Conservation (phyloP, 2,888 invertebrate species). For the Xestobium rufovillosum region DNA sequence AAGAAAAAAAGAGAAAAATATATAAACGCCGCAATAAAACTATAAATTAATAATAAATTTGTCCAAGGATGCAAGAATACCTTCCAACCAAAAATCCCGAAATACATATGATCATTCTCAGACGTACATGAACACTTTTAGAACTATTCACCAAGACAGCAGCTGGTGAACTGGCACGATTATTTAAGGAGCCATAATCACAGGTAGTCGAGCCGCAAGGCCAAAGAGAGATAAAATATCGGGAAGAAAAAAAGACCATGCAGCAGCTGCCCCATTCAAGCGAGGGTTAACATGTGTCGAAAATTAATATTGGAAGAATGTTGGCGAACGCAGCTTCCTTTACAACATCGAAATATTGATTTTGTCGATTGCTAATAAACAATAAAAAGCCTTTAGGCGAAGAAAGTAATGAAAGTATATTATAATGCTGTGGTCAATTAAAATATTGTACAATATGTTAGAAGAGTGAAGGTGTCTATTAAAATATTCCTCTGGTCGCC, state of each 20-base stretch:
- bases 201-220: constrained; percentile 34
- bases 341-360: too few relatives aligned
- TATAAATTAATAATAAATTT: too few relatives aligned
- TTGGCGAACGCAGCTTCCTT: too few relatives aligned
- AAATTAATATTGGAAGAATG: constrained; percentile 12
- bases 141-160: constrained; percentile 30
- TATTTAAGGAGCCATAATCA: constrained; percentile 32
- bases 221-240: constrained; percentile 21
- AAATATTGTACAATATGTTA: too few relatives aligned
- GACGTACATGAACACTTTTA: constrained; percentile 11
- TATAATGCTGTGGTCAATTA: too few relatives aligned
- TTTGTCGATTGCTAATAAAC: too few relatives aligned
- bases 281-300: constrained; percentile 21
- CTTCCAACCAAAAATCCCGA: constrained; percentile 54
- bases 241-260: constrained; percentile 22
- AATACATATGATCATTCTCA: constrained; percentile 52
- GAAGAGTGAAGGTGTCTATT: too few relatives aligned
- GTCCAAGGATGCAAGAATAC: too few relatives aligned
- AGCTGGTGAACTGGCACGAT: constrained; percentile 38
- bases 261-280: constrained; percentile 29
- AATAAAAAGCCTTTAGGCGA: too few relatives aligned
- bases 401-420: too few relatives aligned
- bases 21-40: too few relatives aligned
- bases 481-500: too few relatives aligned
- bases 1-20: constrained; percentile 27